These are phyloP conservation scores for Mus musculus DNA, from an alignment of 2,113 vertebrate genomes.

Conservation along the genomic window GRCm39 chrX:160808001-160808500, in stretches of 20 bases:
- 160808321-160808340: neutral
- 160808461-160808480: slow-evolving; percentile 14
- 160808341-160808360: slow-evolving; percentile 47
- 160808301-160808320: neutral
- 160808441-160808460: slow-evolving; percentile 18
- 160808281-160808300: neutral
- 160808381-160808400: neutral
- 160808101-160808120: neutral
- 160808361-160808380: slow-evolving; percentile 71
- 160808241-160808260: neutral
- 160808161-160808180: neutral
- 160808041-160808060: neutral
- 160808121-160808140: neutral
- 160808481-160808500: neutral
- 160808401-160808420: slow-evolving; percentile 4
- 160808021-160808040: neutral
- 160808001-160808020: neutral
- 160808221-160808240: neutral
- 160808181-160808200: slow-evolving; percentile 25
- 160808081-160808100: neutral
- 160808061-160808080: neutral
- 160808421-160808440: slow-evolving; percentile 46
- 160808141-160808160: neutral
- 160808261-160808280: neutral
- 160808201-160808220: neutral